phyloP scores from a whole-genome alignment of 2,888 invertebrate species.

The Belgica antarctica region DNA sequence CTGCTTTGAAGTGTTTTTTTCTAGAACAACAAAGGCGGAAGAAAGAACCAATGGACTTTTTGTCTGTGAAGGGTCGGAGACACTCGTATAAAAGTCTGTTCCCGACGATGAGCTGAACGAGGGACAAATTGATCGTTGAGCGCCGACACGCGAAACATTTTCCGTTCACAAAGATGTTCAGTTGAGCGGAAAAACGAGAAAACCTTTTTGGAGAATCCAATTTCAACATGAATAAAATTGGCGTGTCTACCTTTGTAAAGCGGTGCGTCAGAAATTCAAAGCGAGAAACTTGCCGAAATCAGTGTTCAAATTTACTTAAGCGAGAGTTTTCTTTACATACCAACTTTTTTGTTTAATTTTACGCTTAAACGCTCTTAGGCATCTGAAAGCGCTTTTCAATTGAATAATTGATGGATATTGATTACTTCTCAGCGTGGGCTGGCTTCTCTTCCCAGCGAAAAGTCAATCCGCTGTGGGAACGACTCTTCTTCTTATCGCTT shows the following conservation, averaged over 20 bases:
- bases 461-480: background rate
- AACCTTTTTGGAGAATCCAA: background rate
- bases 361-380: background rate
- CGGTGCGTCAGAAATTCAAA: background rate
- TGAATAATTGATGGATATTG: constrained; percentile 11
- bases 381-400: background rate
- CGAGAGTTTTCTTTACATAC: background rate
- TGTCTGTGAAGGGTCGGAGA: too few species aligned
- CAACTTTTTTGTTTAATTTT: background rate
- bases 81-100: background rate
- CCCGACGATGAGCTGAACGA: background rate
- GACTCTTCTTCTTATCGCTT: background rate
- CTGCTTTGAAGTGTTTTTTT: too few species aligned
- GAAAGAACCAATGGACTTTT: too few species aligned
- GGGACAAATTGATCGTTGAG: background rate
- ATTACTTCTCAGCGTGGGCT: background rate
- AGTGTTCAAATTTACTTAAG: too few species aligned
- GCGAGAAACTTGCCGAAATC: too few species aligned
- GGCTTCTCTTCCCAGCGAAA: background rate
- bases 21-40: too few species aligned
- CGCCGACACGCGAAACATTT: background rate
- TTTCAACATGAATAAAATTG: background rate
- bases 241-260: background rate
- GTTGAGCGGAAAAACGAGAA: background rate
- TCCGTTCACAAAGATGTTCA: background rate